phyloP scores from a whole-genome alignment of 2,888 invertebrate species.

The Malacosoma neustria region DNA sequence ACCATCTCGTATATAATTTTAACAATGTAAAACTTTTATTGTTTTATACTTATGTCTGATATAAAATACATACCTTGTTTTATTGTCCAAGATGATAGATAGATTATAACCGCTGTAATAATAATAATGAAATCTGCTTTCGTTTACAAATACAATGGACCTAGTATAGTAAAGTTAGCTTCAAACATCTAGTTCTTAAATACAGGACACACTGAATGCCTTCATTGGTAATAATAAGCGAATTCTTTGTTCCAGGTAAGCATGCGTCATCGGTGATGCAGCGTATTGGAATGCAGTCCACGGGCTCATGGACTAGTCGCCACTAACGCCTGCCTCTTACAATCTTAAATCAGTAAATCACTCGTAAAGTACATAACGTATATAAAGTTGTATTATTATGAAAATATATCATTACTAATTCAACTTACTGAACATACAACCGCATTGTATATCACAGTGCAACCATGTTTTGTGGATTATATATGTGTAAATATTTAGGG shows the following conservation, averaged over 20 bases:
- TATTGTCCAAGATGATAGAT: too few species aligned
- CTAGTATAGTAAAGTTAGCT: neutral
- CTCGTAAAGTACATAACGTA: too few species aligned
- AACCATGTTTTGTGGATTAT: too few species aligned
- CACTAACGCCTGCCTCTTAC: conserved; percentile 11
- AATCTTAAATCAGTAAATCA: neutral
- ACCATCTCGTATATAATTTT: too few species aligned
- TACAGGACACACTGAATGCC: conserved; percentile 1
- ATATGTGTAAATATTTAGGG: too few species aligned
- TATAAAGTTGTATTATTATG: neutral
- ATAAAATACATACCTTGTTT: too few species aligned
- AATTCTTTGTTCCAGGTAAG: conserved; percentile 63
- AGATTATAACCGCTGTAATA: too few species aligned
- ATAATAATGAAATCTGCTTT: too few species aligned
- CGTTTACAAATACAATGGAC: too few species aligned
- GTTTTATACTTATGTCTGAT: too few species aligned
- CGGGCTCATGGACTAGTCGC: conserved; percentile 24
- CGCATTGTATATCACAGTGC: too few species aligned
- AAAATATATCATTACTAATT: neutral
- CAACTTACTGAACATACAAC: neutral
- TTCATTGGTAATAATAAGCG: conserved; percentile 21
- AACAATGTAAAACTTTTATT: too few species aligned
- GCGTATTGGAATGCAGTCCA: conserved; percentile 41
- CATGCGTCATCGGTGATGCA: conserved; percentile 51
- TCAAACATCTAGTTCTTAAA: neutral